Evolutionary conservation across 2,888 invertebrate genomes (phyloP).

Genomic region (Tethea ocularis): DNA sequence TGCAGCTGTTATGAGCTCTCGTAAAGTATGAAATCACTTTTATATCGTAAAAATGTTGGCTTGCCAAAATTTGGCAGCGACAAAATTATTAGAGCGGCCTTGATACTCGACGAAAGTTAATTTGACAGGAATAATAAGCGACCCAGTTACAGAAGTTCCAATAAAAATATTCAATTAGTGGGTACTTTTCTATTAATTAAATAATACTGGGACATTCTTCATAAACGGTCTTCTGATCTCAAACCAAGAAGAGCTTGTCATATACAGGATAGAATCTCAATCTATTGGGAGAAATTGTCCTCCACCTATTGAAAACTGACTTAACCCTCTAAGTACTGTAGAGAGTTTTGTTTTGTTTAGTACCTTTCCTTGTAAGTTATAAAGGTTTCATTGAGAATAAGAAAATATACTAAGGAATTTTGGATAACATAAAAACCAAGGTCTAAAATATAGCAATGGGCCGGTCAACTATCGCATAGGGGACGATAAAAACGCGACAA

Average conservation of each 20-base stretch:
- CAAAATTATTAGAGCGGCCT: not conserved
- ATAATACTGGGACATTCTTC: too few species aligned
- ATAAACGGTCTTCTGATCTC: too few species aligned
- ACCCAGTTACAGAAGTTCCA: not conserved
- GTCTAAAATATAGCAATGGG: constrained; percentile 3
- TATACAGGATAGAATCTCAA: too few species aligned
- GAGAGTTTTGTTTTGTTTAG: too few species aligned
- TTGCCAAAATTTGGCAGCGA: constrained; percentile 9
- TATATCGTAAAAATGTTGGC: constrained; percentile 12
- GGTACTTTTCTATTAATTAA: too few species aligned
- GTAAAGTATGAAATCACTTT: constrained; percentile 19
- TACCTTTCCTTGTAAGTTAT: too few species aligned
- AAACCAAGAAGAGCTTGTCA: constrained; percentile 7
- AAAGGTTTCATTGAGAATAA: not conserved
- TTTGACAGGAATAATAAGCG: not conserved
- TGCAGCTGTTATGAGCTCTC: constrained; percentile 2
- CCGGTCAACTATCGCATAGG: constrained; percentile 8
- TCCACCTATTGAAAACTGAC: too few species aligned
- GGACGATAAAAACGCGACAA: constrained; percentile 9
- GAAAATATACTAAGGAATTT: not conserved
- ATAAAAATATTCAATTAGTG: not conserved
- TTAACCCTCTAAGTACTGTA: too few species aligned
- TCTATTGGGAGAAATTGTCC: too few species aligned
- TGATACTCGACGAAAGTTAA: not conserved
- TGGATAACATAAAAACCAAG: not conserved